Evolutionary conservation across 1,140 invertebrate genomes (phyloP), one percentile per base, ranked within the genome.

Genomic region (Drosophila subpulchrella): DNA sequence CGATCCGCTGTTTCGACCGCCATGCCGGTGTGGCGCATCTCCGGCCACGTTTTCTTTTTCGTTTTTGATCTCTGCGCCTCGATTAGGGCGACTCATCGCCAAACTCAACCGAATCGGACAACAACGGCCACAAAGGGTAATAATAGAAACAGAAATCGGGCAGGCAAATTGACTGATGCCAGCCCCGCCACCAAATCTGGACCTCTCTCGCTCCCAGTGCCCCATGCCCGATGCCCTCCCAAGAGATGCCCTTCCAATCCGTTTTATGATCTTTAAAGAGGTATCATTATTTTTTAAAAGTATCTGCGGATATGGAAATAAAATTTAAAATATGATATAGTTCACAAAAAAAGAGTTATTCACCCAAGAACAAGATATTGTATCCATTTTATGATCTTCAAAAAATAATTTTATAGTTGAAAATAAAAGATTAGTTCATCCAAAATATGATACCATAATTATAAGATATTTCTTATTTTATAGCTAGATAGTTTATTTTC

Each of bases 11-110:
- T 61, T 72, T 67, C 42, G 61, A 58, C 44, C 65, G 79, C 38
- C 46, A 70, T 68, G 77, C 84, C 84, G 84, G 84, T 89, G 84
- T 84, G 84, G 84, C 84, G 80, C 84, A 84, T 90, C 84, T 88
- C 81, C 72, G 74, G 78, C 63, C 78, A 46, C 55, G 62, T 78
- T 67, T 62, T 68, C 59, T 79, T 75, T 13, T 63, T 72, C 77
- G 78, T 88, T 88, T 77, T 86, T 86, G 84, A 86, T 86, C 83
- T 89, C 58, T 76, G 83, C 83, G 83, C 79, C 80, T 74, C 75
- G 71, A 70, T 78, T 77, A 78, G 75, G 75, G 63, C 74, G 30
- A 76, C 73, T 77, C 74, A 76, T 65, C 75, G 75, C 56, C 62
- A 67, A 54, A 51, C 58, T 63, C 42, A 27, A 41, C 34, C 20